phyloP scores from a whole-genome alignment of 2,113 vertebrate species.

The Scomber scombrus region DNA sequence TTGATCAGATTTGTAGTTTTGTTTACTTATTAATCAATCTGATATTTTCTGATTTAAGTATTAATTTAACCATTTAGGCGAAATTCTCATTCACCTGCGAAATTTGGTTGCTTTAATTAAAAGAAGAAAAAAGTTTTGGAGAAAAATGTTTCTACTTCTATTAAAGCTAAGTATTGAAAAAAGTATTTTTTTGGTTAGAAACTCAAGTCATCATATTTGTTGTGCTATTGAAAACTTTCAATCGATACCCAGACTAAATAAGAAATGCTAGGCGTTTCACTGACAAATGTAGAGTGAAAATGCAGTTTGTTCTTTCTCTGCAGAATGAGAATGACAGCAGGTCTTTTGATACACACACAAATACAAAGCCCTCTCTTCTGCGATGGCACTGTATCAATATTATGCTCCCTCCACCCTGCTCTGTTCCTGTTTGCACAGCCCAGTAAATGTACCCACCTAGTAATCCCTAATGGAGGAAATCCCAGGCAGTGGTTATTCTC shows the following conservation, averaged over 20 bases:
- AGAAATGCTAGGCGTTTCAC: background rate
- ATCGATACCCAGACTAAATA: no score
- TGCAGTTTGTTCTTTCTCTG: conserved; percentile 1
- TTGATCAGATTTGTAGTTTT: background rate
- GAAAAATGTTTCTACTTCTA: background rate
- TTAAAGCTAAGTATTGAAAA: no score
- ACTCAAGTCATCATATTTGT: background rate
- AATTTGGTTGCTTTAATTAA: background rate
- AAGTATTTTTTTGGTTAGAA: background rate
- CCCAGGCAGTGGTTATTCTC: conserved; percentile 37
- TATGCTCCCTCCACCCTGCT: conserved; percentile 72
- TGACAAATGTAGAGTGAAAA: conserved; percentile 11
- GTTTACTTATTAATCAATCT: background rate
- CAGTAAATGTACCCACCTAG: conserved; percentile 67
- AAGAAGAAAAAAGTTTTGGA: background rate
- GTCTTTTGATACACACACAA: conserved; percentile 35
- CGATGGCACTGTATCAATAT: conserved; percentile 76
- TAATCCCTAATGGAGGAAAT: conserved; percentile 70
- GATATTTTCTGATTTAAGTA: background rate
- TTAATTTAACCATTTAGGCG: background rate
- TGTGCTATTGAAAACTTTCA: no score
- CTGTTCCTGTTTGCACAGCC: conserved; percentile 79
- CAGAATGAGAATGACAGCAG: conserved; percentile 19
- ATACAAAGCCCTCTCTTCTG: conserved; percentile 54
- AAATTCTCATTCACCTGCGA: background rate